A percentile compares a stretch with the other conserved stretches of the same genome.
Evolutionary conservation across 1,140 invertebrate genomes (phyloP).

Genomic region (Aphelenchoides besseyi): DNA sequence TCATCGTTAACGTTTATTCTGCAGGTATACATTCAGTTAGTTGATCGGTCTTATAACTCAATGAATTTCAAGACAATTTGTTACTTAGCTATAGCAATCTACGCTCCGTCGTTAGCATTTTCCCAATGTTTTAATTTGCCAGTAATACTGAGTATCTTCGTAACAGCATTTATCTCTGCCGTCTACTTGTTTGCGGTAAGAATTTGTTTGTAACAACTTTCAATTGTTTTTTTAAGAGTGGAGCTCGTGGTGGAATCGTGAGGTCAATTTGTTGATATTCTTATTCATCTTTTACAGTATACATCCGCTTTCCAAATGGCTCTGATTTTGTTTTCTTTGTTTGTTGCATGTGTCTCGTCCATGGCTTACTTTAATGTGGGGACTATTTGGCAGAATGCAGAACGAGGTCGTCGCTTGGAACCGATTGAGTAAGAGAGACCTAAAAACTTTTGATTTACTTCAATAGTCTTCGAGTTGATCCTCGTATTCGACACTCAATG

Average conservation of each 20-base stretch:
- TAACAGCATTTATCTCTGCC: slow-evolving; percentile 46
- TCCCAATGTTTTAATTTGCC: slow-evolving; percentile 34
- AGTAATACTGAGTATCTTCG: slow-evolving; percentile 33
- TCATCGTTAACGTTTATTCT: slow-evolving; percentile 36
- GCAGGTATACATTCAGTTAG: slow-evolving; percentile 32
- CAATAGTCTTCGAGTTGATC: slow-evolving; percentile 48
- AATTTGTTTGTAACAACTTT: slow-evolving; percentile 31
- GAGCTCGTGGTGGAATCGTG: slow-evolving; percentile 52
- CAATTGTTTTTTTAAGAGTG: slow-evolving; percentile 39
- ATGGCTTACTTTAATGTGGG: slow-evolving; percentile 23
- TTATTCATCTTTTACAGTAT: no score
- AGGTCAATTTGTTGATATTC: no score
- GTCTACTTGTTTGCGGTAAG: slow-evolving; percentile 47
- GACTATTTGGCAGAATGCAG: slow-evolving; percentile 19
- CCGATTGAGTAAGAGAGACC: slow-evolving; percentile 29
- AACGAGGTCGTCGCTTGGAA: slow-evolving; percentile 22
- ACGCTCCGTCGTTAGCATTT: slow-evolving; percentile 50
- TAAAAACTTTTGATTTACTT: slow-evolving; percentile 21
- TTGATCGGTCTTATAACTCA: slow-evolving; percentile 3
- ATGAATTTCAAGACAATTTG: slow-evolving; percentile 41
- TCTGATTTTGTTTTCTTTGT: slow-evolving; percentile 41
- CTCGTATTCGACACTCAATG: slow-evolving; percentile 44
- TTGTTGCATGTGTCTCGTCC: slow-evolving; percentile 34
- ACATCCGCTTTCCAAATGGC: slow-evolving; percentile 54
- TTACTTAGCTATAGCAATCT: slow-evolving; percentile 48